phyloP scores from a whole-genome alignment of 2,888 invertebrate species.

The Polia nebulosa region DNA sequence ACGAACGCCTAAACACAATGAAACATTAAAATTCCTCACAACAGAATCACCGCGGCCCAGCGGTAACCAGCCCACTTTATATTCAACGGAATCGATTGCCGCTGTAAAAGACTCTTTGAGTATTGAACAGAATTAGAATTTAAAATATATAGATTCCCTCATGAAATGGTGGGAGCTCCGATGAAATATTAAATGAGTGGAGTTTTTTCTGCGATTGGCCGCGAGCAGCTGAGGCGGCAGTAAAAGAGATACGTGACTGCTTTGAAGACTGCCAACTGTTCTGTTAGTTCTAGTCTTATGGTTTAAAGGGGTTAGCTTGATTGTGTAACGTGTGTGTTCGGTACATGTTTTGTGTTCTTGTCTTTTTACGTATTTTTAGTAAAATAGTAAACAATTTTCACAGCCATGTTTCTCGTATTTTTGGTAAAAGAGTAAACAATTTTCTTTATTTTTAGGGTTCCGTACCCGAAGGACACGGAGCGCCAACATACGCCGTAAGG shows the following conservation, averaged over 20 bases:
- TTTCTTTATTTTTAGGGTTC: too few relatives aligned
- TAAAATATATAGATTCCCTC: slow-evolving; percentile 88
- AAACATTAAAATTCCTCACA: slow-evolving; percentile 65
- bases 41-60: slow-evolving; percentile 67
- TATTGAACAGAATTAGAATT: slow-evolving; percentile 86
- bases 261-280: slow-evolving; percentile 35
- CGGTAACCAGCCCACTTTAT: slow-evolving; percentile 77
- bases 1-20: slow-evolving; percentile 51
- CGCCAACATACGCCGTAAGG: too few relatives aligned
- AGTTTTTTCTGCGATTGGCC: slow-evolving; percentile 83
- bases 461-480: too few relatives aligned
- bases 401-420: too few relatives aligned
- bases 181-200: slow-evolving; percentile 79
- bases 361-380: background rate
- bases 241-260: slow-evolving; percentile 88
- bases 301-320: slow-evolving; percentile 52
- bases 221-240: slow-evolving; percentile 86
- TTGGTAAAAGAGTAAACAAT: too few relatives aligned
- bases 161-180: slow-evolving; percentile 73
- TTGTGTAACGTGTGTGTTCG: slow-evolving; percentile 41
- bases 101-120: slow-evolving; percentile 82
- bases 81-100: slow-evolving; percentile 84
- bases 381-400: too few relatives aligned
- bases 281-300: slow-evolving; percentile 23
- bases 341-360: background rate